phyloP scores from a whole-genome alignment of 2,888 invertebrate species.

The Tholera decimalis region DNA sequence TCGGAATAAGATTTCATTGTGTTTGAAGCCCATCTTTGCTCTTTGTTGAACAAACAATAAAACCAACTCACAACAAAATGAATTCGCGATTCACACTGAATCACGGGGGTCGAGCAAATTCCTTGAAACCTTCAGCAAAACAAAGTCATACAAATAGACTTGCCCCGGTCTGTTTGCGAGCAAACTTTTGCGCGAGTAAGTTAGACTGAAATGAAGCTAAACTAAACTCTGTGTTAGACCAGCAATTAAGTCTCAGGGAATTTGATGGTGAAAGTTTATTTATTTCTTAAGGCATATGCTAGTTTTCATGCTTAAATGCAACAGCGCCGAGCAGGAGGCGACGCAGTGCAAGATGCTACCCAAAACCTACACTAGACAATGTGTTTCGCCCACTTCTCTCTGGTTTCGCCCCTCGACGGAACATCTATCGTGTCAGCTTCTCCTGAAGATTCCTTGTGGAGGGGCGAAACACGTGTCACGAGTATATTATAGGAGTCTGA shows the following conservation, averaged over 20 bases:
- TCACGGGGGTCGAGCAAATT: slow-evolving; percentile 7
- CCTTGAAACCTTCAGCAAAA: slow-evolving; percentile 30
- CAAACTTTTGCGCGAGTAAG: slow-evolving; percentile 24
- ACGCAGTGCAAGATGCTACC: too few species aligned
- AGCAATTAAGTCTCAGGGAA: slow-evolving; percentile 12
- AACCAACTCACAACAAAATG: slow-evolving; percentile 27
- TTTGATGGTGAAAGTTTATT: not conserved
- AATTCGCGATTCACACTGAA: slow-evolving; percentile 10
- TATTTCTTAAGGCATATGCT: not conserved
- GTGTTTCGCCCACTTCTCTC: too few species aligned
- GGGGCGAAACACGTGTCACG: too few species aligned
- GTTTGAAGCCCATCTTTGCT: slow-evolving; percentile 27
- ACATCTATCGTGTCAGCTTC: too few species aligned
- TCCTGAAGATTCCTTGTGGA: too few species aligned
- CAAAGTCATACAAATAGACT: slow-evolving; percentile 37
- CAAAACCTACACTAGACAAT: too few species aligned
- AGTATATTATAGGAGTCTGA: too few species aligned
- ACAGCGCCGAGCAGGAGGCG: too few species aligned
- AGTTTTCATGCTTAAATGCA: too few species aligned
- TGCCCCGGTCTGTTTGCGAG: slow-evolving; percentile 33
- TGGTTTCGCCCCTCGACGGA: too few species aligned
- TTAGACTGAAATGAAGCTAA: slow-evolving; percentile 22
- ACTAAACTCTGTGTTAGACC: slow-evolving; percentile 1
- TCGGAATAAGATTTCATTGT: slow-evolving; percentile 40
- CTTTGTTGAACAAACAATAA: slow-evolving; percentile 41